Evolutionary conservation across 2,113 vertebrate species (phyloP).

Genomic region (Tachysurus fulvidraco): DNA sequence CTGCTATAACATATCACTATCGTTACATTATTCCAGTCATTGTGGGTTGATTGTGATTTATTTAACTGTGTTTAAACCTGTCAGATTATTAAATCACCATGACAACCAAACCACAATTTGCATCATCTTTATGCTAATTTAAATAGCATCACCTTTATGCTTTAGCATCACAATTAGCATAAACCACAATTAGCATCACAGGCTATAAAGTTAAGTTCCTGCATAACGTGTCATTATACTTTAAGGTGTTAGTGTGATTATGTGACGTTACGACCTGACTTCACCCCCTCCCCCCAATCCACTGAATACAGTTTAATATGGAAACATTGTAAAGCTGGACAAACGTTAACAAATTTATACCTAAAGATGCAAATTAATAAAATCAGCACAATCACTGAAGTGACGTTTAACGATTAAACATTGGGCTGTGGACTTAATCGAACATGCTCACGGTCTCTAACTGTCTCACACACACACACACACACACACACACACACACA

Average conservation of each 20-base stretch:
- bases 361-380: not conserved
- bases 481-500: not conserved
- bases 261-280: not conserved
- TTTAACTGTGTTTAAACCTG: not conserved
- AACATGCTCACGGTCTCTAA: not conserved
- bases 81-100: not conserved
- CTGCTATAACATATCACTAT: not conserved
- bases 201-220: not conserved
- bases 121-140: too few relatives aligned
- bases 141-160: too few relatives aligned
- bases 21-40: not conserved
- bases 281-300: not conserved
- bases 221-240: not conserved
- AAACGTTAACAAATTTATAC: not conserved
- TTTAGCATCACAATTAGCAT: too few relatives aligned
- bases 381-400: not conserved
- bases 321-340: not conserved
- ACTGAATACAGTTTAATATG: not conserved
- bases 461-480: not conserved
- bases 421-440: not conserved
- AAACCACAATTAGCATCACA: too few relatives aligned
- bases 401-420: not conserved
- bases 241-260: not conserved
- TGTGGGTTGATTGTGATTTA: not conserved
- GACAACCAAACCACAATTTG: not conserved